Percentiles rank a stretch among this genome's conserved stretches.
Evolutionary conservation across 2,888 invertebrate species (phyloP).

Genomic region (Philereme vetulata): DNA sequence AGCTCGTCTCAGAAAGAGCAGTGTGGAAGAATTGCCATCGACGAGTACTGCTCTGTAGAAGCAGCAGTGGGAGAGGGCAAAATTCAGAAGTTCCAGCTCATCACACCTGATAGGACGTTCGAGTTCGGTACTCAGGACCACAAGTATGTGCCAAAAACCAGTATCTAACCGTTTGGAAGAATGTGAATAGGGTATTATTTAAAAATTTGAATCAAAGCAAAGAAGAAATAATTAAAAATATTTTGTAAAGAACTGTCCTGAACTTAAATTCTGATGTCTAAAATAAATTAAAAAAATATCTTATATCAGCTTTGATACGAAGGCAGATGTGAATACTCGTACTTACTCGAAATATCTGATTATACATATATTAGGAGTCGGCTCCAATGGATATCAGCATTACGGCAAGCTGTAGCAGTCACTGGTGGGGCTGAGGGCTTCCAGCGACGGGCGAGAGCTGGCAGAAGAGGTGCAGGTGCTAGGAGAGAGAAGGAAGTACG

Average conservation of each 20-base stretch:
- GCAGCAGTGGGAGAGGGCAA: constrained; percentile 82
- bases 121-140: constrained; percentile 90
- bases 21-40: constrained; percentile 87
- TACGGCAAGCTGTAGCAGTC: constrained; percentile 88
- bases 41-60: constrained; percentile 87
- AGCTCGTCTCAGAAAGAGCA: constrained; percentile 87
- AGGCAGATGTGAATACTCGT: no score
- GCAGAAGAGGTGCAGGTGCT: constrained; percentile 80
- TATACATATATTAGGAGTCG: constrained; percentile 81
- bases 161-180: not conserved
- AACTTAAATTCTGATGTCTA: no score
- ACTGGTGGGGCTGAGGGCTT: constrained; percentile 88
- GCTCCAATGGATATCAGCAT: constrained; percentile 90
- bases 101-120: constrained; percentile 88
- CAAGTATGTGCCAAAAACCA: constrained; percentile 70
- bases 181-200: not conserved
- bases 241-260: no score
- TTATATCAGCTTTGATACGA: no score
- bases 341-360: no score
- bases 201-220: no score
- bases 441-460: constrained; percentile 84
- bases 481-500: constrained; percentile 82
- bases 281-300: no score
- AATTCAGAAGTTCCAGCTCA: constrained; percentile 86
- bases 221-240: no score